These are phyloP conservation scores for Recurvirostra avosetta DNA, from an alignment of 2,113 vertebrate species.

Conservation along the genomic window DNA sequence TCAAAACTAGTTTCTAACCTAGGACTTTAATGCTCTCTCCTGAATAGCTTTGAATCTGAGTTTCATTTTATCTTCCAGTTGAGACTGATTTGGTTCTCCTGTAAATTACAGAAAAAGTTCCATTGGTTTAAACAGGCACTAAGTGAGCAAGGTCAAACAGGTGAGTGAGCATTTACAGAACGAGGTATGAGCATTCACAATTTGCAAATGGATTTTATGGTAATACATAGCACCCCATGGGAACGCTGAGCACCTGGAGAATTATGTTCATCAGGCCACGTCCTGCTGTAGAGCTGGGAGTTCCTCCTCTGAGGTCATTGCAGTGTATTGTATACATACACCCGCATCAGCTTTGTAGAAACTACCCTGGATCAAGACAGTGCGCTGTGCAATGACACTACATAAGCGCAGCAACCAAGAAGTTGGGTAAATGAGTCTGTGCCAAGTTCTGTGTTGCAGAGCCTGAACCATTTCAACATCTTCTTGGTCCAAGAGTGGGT, in stretches of 20 bases:
- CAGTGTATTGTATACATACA: accelerated
- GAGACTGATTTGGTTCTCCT: not conserved
- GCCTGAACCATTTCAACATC: not conserved
- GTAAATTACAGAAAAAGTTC: not conserved
- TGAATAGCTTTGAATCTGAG: not conserved
- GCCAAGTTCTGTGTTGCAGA: not conserved
- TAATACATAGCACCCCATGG: accelerated
- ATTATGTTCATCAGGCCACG: not conserved
- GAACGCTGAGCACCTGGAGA: not conserved
- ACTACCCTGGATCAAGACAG: not conserved
- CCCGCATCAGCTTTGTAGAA: not conserved
- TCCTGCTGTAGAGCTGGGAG: not conserved
- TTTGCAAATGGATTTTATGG: not conserved
- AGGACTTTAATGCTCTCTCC: not conserved
- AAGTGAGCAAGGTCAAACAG: not conserved
- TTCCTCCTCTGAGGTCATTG: not conserved
- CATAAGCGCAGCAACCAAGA: not conserved
- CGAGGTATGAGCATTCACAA: not conserved
- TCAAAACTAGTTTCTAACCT: not conserved
- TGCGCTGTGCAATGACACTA: not conserved
- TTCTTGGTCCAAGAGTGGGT: not conserved
- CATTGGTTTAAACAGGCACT: not conserved
- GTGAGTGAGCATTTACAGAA: not conserved
- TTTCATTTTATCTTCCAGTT: not conserved
- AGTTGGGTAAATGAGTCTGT: not conserved